Evolutionary conservation across 1,140 invertebrate species (phyloP).

Genomic region (Arion vulgaris): DNA sequence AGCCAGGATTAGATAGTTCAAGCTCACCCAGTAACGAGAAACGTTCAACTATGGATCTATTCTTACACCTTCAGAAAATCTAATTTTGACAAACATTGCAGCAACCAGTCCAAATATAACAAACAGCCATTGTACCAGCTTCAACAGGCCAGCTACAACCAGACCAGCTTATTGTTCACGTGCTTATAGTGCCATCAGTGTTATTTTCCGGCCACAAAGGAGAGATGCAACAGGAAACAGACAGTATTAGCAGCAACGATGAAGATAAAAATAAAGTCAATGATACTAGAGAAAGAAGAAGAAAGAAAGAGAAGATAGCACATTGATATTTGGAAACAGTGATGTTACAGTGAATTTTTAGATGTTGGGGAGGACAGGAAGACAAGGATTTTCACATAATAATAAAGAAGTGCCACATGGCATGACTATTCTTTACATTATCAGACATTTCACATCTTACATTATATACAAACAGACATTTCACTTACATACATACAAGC

Average conservation of each 20-base stretch:
- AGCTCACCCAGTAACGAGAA: constrained; percentile 11
- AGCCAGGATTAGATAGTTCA: constrained; percentile 29
- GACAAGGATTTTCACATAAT: too few relatives aligned
- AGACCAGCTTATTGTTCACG: constrained; percentile 47
- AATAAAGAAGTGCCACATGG: neutral
- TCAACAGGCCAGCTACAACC: neutral
- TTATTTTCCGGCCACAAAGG: constrained; percentile 47
- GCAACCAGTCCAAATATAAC: constrained; percentile 1
- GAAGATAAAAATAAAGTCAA: constrained; percentile 22
- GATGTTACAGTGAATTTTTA: neutral
- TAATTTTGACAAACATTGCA: neutral
- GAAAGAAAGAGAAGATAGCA: too few relatives aligned
- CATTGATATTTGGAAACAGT: neutral
- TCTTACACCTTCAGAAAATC: constrained; percentile 20
- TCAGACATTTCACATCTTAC: too few relatives aligned
- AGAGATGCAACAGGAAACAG: constrained; percentile 40
- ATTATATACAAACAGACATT: too few relatives aligned
- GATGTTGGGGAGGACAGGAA: neutral
- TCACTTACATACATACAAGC: too few relatives aligned
- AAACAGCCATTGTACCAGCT: neutral
- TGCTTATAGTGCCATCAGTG: constrained; percentile 55
- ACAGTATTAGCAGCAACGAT: constrained; percentile 45
- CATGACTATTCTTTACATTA: neutral
- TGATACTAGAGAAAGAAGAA: neutral
- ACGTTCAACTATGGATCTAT: constrained; percentile 27